These are phyloP conservation scores for Albula goreensis DNA, from an alignment of 2,113 vertebrate species.

Conservation along the genomic window DNA sequence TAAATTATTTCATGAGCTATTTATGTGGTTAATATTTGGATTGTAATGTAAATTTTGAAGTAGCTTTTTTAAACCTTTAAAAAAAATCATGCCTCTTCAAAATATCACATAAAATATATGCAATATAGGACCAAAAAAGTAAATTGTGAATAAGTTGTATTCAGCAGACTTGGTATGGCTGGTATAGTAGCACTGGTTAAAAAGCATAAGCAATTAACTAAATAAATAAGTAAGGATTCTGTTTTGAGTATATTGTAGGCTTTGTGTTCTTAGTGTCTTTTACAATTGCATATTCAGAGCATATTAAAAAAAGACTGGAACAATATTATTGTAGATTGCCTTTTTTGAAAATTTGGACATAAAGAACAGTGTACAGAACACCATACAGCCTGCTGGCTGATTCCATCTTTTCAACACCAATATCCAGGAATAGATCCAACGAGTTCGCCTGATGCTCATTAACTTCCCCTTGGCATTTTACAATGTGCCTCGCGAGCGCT, in stretches of 20 bases:
- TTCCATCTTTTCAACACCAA: slow-evolving; percentile 80
- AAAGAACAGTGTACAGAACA: slow-evolving; percentile 73
- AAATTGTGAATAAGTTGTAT: not conserved
- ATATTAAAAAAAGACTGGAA: slow-evolving; percentile 15
- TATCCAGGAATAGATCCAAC: slow-evolving; percentile 85
- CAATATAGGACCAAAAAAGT: not conserved
- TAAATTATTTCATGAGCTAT: too few species aligned
- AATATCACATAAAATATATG: not conserved
- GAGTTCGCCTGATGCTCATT: slow-evolving; percentile 93
- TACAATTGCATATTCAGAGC: slow-evolving; percentile 3
- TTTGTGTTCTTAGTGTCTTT: slow-evolving; percentile 3
- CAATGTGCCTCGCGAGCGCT: slow-evolving; percentile 86
- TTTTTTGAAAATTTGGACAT: slow-evolving; percentile 82
- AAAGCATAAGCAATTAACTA: not conserved
- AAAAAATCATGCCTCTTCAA: not conserved
- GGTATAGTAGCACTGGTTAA: not conserved
- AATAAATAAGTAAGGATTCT: not conserved
- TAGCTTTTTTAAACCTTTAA: too few species aligned
- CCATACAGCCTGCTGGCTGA: slow-evolving; percentile 66
- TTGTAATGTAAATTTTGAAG: too few species aligned
- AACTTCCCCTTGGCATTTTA: slow-evolving; percentile 91
- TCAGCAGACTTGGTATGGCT: not conserved
- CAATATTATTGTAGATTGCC: slow-evolving; percentile 73
- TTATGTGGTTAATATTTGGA: too few species aligned
- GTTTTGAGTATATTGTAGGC: slow-evolving; percentile 20